Evolutionary conservation across 2,888 invertebrate genomes (phyloP), one percentile per base, ranked within the genome.

Genomic region (Dorcus hopei): DNA sequence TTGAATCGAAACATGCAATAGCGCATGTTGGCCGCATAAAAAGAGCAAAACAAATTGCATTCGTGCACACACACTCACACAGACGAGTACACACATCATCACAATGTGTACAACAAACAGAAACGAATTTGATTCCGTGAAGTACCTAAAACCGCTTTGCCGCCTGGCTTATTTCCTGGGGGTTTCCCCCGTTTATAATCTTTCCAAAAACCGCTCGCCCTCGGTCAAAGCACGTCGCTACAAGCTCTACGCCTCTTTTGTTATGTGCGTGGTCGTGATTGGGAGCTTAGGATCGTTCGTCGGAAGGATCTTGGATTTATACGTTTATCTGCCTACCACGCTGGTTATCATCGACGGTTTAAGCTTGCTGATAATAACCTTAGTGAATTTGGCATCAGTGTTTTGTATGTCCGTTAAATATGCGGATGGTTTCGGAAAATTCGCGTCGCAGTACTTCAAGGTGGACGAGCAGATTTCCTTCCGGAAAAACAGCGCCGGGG

Each of bases 261-360:
- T 45, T 9, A 26, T 45, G 19, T 38, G 39, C 38, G 9, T 45
- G 38, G 47, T 54, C 26, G 11, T 45, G 6, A 14, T 54, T n/a
- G 54, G 54, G 9, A n/a, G n/a, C 19, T 8, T 16, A 8, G 33
- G 43, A 5, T 54, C 54, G 38, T 33, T 47, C 2, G 9, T 16
- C 9, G 54, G 54, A 38, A 47, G 54, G 42, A 54, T 54, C 9
- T 3, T 16, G 14, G 19, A 14, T 38, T 14, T 45, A 6, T 54
- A 45, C 39, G 6, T 14, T 7, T 19, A 47, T 16, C n/a, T 54
- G 9, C 54, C 54, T 9, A 45, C 38, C 16, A 54, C 54, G 9
- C 38, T 54, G 11, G 39, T 33, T 19, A 19, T 54, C 26, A 23
- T 54, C 9, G 54, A 54, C 38, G 38, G 38, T n/a, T 16, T 54